A percentile compares a stretch with the other conserved stretches of the same genome.
phyloP scores from a whole-genome alignment of 2,888 invertebrate genomes.

The Anthrax anthrax region DNA sequence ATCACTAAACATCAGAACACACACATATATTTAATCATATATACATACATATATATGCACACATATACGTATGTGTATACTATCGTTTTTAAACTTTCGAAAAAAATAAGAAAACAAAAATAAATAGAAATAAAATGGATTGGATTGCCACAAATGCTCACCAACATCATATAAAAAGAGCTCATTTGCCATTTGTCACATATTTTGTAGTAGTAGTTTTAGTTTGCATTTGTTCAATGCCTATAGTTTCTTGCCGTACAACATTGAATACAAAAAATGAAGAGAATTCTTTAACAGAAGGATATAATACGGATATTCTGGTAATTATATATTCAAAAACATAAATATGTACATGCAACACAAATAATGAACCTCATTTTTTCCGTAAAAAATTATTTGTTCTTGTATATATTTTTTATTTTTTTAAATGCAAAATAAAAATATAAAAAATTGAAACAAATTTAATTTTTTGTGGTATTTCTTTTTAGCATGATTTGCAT shows the following conservation, averaged over 20 bases:
- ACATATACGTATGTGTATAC: too few relatives aligned
- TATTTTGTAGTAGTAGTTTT: not conserved
- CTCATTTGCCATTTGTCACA: not conserved
- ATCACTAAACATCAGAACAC: too few relatives aligned
- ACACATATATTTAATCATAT: too few relatives aligned
- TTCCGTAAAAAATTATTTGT: not conserved
- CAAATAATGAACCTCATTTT: too few relatives aligned
- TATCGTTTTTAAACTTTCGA: too few relatives aligned
- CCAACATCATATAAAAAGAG: not conserved
- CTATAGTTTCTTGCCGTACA: not conserved
- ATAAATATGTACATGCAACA: not conserved
- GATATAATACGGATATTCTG: not conserved
- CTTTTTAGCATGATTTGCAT: too few relatives aligned
- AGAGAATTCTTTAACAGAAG: not conserved
- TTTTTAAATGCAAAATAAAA: too few relatives aligned
- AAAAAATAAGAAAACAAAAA: too few relatives aligned
- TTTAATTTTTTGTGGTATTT: too few relatives aligned
- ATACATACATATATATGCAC: too few relatives aligned
- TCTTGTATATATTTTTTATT: too few relatives aligned
- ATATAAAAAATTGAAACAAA: too few relatives aligned
- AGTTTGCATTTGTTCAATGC: not conserved
- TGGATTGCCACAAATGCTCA: not conserved
- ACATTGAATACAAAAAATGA: not conserved
- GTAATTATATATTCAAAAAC: not conserved
- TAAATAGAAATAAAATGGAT: not conserved